Evolutionary conservation across 2,888 invertebrate species (phyloP), one percentile per base, ranked within the genome.

Genomic region (Polydrusus cervinus): DNA sequence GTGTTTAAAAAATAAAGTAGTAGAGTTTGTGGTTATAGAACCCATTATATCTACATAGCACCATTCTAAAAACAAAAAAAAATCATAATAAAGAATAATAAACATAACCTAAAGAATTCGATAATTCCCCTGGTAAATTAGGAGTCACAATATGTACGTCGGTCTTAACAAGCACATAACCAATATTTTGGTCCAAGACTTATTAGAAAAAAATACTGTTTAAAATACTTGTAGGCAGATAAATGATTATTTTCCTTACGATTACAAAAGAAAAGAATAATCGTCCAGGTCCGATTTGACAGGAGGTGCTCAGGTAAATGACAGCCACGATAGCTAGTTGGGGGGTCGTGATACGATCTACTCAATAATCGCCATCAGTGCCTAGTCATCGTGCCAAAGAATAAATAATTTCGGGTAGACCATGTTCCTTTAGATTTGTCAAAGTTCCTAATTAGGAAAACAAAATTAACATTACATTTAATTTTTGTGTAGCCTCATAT

Each of bases 291-390:
- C 18, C 47, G 62, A 67, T 84, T 85, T 85, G 85, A 85, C 85
- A 84, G 83, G 85, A 84, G 84, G 85, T 85, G 84, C 84, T 82
- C 85, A 84, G 83, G 83, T 85, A 85, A 85, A 84, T 85, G 85
- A 85, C 85, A 85, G 85, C 82, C 82, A 82, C 82, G 81, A 81
- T 80, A 79, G 81, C 86, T 82, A 85, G 84, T 84, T 86, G 86
- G 87, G 86, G 86, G 87, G 85, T 83, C 86, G 83, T 76, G 85
- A 85, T 85, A 84, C 80, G 80, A 84, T 84, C 84, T 65, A 70
- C 70, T 79, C 81, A 80, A 80, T 82, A 82, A 83, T 83, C 83
- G 82, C 83, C 80, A 82, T 81, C 81, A 76, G 68, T 83, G 83
- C 82, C 80, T 79, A 83, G 83, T 83, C 83, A 83, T 82, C 81